Base-by-base conservation (phyloP, 2,797 vertebrate genomes). In the Urophycis tenuis region DNA sequence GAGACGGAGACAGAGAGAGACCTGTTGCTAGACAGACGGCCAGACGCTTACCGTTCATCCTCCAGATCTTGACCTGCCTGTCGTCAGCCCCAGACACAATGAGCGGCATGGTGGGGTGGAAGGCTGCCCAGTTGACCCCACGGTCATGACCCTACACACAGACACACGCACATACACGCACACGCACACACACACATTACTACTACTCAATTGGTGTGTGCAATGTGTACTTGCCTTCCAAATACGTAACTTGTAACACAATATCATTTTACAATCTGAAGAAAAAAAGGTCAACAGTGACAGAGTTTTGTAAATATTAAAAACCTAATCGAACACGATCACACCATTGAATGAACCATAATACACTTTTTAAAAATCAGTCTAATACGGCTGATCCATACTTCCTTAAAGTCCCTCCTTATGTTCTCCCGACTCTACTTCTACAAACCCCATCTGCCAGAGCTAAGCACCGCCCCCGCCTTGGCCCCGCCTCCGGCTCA, bases 91-190 rank as follows among this genome's bases (percentile, higher is more conserved):
- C 97, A 0, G 97, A 99, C 9, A 99, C 96, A 0, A 99, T 99
- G 5, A 99, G 95, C 0, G 97, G 96, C 97, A 99, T 99, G 6
- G 90, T 96, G 80, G 97, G 97, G 76, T 99, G 97, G 88, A 99
- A 99, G 7, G 97, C 96, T 0, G 96, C 97, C 97, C 97, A 99
- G 90, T 99, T 99, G 34, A 99, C 97, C 0, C 97, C 97, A 0
- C 97, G 93, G 84, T 98, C 97, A 0, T 99, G 96, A 85, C 97
- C 97, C 97, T 99, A 71, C 41, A 75, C 19, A 64, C 29, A 81
- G 11, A 82, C 0, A 41, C 33, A 83, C 9, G 73, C 41, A 14
- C 49, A 77, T 30, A 80, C 5, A 75, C 22, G 60, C 30, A 75
- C 17, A 75, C 3, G 12, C 67, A 74, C n/a, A 70, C 67, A 70